A percentile compares a stretch with the other conserved stretches of the same genome.
Conservation (phyloP, 2,113 vertebrate species). For the Tringa solitaria region DNA sequence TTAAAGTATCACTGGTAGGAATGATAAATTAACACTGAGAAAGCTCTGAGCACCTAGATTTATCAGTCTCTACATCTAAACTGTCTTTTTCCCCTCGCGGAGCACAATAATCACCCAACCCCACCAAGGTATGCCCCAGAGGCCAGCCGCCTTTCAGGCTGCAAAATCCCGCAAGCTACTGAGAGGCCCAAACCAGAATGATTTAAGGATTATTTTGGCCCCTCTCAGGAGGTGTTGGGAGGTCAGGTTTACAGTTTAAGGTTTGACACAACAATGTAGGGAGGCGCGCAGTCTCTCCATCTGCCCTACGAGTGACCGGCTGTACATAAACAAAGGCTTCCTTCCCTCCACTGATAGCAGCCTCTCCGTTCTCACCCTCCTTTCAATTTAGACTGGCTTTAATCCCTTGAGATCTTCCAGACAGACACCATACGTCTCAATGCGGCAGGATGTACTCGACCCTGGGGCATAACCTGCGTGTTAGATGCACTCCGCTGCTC, state of each 20-base stretch:
- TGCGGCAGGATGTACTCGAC: neutral
- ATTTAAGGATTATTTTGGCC: neutral
- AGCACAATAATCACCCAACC: neutral
- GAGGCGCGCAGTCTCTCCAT: neutral
- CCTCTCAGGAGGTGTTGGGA: neutral
- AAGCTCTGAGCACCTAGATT: neutral
- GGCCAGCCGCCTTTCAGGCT: neutral
- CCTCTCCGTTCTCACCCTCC: constrained; percentile 18
- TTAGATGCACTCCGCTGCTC: neutral
- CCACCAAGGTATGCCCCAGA: neutral
- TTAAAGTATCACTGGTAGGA: neutral
- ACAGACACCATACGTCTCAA: neutral
- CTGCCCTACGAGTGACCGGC: neutral
- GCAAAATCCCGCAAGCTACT: neutral
- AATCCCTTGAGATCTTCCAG: constrained; percentile 11
- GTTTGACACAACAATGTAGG: neutral
- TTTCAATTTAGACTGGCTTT: neutral
- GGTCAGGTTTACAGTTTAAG: neutral
- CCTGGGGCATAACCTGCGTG: neutral
- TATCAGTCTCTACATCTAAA: neutral
- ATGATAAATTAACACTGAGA: neutral
- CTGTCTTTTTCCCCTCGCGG: neutral
- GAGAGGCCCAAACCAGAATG: neutral
- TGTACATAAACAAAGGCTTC: neutral
- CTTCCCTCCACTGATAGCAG: neutral